Base-by-base conservation (phyloP, 2,888 invertebrate species). In the Chromoteleia sp. region DNA sequence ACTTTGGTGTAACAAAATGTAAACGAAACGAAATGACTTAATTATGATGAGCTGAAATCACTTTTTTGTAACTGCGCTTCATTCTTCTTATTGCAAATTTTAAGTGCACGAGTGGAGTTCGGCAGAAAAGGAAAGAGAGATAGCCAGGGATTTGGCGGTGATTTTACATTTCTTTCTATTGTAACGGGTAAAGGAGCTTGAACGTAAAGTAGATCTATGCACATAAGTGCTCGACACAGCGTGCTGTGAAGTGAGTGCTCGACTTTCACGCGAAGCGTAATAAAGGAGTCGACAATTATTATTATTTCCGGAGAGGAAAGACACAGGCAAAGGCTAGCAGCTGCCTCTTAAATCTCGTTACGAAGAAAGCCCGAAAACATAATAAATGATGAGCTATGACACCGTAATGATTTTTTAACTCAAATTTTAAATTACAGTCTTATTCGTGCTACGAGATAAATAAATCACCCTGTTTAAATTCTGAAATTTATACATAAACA, bases 281-380 rank as follows among this genome's bases (percentile, higher is more conserved):
- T 81, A 81, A 81, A 81, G 58, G 75, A 81, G 81, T 63, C 75
- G 71, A 70, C 81, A 81, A 81, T 81, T 75, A 81, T 75, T 65
- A 80, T 74, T 71, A 68, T 70, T 75, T 71, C 67, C 41, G 25
- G 43, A 58, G 81, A 70, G 65, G 58, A 61, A 70, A 63, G 65
- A 58, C 30, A 58, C 19, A 59, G 59, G 19, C 58, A 75, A 80
- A 75, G 61, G 70, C 54, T 70, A 71, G 65, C 70, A 52, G 43
- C 50, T 59, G 21, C 25, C 43, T 33, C 43, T 48, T 61, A 70
- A 80, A 80, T 75, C 63, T 70, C 56, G 48, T 61, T 58, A 63
- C 43, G 58, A 63, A 65, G 52, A 50, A 81, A 79, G 70, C 80
- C 56, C 70, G 43, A 52, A 63, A 81, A 75, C 80, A 68, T 65